Conservation (phyloP, 2,888 invertebrate genomes). For the Terebella lapidaria region DNA sequence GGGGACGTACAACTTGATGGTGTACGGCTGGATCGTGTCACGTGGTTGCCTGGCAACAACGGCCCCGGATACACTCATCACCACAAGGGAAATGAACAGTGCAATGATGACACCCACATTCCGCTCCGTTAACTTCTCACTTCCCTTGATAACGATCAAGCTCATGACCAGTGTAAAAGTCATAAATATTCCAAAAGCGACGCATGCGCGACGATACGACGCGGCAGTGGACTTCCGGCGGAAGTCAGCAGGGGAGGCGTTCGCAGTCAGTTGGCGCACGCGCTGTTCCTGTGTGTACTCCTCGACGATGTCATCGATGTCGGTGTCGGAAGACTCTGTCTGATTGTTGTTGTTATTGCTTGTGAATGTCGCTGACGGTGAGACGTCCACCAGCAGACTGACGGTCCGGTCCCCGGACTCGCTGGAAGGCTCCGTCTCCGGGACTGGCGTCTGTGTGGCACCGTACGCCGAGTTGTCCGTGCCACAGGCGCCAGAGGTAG, state of each 20-base stretch:
- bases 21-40: neutral
- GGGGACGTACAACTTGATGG: neutral
- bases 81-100: neutral
- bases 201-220: neutral
- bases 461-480: too few species aligned
- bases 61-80: neutral
- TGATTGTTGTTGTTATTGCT: neutral
- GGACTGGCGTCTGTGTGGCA: neutral
- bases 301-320: neutral
- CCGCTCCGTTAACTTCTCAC: neutral
- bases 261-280: neutral
- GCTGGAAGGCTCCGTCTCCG: neutral
- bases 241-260: neutral
- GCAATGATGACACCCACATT: neutral
- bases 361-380: neutral
- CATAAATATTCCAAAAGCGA: neutral
- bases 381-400: neutral
- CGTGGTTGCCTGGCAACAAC: neutral
- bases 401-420: neutral
- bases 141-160: neutral
- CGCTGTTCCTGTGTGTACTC: neutral
- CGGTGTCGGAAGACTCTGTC: neutral
- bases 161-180: neutral
- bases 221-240: neutral
- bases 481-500: neutral